Percentiles rank a stretch among this genome's conserved stretches.
These are phyloP conservation scores for Scaptomyza parva DNA, from an alignment of 2,888 invertebrate species.

Conservation along the genomic window DNA sequence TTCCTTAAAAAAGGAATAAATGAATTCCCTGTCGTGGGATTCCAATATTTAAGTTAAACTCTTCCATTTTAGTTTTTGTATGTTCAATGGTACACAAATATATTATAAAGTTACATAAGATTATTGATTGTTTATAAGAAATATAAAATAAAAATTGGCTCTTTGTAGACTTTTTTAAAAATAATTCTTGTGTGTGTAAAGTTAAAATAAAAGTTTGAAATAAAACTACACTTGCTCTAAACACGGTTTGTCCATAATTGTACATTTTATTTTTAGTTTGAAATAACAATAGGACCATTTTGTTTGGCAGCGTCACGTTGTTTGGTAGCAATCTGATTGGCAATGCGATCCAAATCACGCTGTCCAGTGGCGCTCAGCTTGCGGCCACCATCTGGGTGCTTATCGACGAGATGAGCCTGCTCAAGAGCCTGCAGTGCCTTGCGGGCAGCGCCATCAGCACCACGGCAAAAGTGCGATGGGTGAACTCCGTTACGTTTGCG, in stretches of 20 bases:
- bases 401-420: conserved; percentile 95
- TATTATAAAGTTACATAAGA: too few species aligned
- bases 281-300: conserved; percentile 83
- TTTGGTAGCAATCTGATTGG: conserved; percentile 94
- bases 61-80: too few species aligned
- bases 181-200: neutral
- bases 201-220: neutral
- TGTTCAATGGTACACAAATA: too few species aligned
- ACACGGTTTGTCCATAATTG: conserved; percentile 13
- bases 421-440: conserved; percentile 97
- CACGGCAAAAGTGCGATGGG: conserved; percentile 97
- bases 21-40: too few species aligned
- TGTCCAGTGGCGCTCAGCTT: conserved; percentile 95
- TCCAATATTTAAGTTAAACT: too few species aligned
- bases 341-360: conserved; percentile 98
- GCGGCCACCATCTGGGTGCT: conserved; percentile 94
- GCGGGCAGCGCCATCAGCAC: conserved; percentile 90
- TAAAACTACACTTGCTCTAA: conserved; percentile 20
- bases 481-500: conserved; percentile 98
- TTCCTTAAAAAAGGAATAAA: too few species aligned
- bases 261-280: conserved; percentile 70
- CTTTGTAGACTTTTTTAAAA: too few species aligned
- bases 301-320: conserved; percentile 87
- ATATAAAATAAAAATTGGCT: too few species aligned
- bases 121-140: too few species aligned